Evolutionary conservation across 2,113 vertebrate genomes (phyloP), one percentile per base, ranked within the genome.

Genomic region (Hiodon tergisus): DNA sequence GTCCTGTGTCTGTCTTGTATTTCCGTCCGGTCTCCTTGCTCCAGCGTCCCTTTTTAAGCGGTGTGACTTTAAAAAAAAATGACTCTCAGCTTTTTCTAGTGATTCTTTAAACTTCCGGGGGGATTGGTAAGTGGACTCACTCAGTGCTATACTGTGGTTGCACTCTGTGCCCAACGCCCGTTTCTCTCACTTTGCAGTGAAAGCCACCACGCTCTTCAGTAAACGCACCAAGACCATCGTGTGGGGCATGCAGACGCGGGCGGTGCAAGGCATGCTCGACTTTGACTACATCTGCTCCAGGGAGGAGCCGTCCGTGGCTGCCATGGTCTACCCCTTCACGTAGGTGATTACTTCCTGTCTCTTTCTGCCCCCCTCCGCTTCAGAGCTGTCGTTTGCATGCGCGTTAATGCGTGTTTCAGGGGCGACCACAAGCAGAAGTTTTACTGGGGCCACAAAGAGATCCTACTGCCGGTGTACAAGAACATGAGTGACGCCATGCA

Each of bases 361-460:
- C 52, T 62, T 63, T 6, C 52, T 46, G 14, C 52, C n/a, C 51
- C 7, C 50, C 2, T 1, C 5, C 51, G 4, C 5, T n/a, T 4
- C 4, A 8, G 46, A 51, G 4, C 69, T 71, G 69, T 14, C 0
- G 11, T 46, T 50, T 52, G 14, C 3, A 1, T n/a, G 5, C 8
- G 11, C 4, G 54, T 54, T 73, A 10, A 0, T 63, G 57, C 76
- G 11, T 75, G 52, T 81, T 51, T 11, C 78, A 99, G 97, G 0
- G 97, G 96, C 51, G 97, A 99, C 84, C 97, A 99, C 89, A 98
- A 96, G 81, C 97, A 99, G 88, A 99, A 98, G 83, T 99, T 98
- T 88, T 99, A 99, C n/a, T 99, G 97, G 97, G 97, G 97, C 67
- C 97, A 99, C 82, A 99, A 99, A 79, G 97, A 99, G 88, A 98